Evolutionary conservation across 2,113 vertebrate species (phyloP).

Genomic region (Varanus salvator): DNA sequence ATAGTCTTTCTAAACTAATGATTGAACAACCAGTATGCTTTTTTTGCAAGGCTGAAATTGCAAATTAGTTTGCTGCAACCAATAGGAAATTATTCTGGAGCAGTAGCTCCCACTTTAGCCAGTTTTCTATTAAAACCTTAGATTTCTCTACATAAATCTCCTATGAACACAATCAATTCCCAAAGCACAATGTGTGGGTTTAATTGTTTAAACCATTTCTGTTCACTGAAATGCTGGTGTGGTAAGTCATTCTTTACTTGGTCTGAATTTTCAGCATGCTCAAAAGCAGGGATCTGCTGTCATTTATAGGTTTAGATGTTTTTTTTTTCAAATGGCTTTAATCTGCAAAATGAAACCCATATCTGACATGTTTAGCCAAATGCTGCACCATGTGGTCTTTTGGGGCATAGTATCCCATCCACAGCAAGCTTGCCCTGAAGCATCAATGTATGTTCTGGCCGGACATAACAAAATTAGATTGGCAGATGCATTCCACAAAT

Average conservation of each 20-base stretch:
- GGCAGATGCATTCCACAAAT: background rate
- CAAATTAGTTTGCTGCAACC: background rate
- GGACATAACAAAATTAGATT: background rate
- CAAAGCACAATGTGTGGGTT: background rate
- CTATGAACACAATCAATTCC: background rate
- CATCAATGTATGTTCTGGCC: background rate
- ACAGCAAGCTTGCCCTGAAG: background rate
- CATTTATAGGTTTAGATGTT: background rate
- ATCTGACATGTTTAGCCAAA: background rate
- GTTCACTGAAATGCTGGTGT: background rate
- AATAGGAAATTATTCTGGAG: constrained; percentile 5
- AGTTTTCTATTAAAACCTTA: background rate
- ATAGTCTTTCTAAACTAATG: background rate
- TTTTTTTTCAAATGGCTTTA: background rate
- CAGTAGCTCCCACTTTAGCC: background rate
- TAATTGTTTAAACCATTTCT: background rate
- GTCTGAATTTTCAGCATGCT: background rate
- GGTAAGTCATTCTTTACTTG: background rate
- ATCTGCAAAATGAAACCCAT: background rate
- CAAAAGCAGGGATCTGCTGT: background rate
- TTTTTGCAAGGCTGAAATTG: background rate
- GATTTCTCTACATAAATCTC: constrained; percentile 1
- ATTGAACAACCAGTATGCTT: background rate
- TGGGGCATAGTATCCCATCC: background rate
- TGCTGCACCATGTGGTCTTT: background rate